phyloP scores from a whole-genome alignment of 2,113 vertebrate species.

The Gobiocypris rarus region DNA sequence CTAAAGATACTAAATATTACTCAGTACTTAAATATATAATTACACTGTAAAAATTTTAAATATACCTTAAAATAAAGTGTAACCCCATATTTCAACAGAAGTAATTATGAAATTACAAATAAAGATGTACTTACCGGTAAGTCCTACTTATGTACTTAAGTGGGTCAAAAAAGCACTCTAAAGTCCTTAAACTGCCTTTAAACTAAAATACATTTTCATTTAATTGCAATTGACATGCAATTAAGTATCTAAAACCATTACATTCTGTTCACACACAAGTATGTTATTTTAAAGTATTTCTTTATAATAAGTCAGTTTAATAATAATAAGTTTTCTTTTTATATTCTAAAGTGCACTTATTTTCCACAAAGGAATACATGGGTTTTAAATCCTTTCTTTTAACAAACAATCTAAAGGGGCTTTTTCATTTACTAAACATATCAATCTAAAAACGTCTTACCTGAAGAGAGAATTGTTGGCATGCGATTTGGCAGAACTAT shows the following conservation, averaged over 20 bases:
- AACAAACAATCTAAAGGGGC: not conserved
- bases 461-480: constrained; percentile 87
- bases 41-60: no score
- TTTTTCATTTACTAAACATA: not conserved
- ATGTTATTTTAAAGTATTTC: not conserved
- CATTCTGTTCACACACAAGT: not conserved
- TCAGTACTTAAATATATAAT: no score
- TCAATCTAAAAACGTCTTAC: constrained; percentile 71
- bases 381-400: not conserved
- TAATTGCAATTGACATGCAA: not conserved
- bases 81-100: no score
- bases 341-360: not conserved
- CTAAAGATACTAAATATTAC: no score
- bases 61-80: no score
- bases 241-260: not conserved
- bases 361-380: not conserved
- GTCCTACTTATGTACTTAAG: no score
- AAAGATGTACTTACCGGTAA: not conserved
- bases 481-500: constrained; percentile 63
- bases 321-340: not conserved
- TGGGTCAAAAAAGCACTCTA: not conserved
- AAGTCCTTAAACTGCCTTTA: not conserved
- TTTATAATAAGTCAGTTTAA: no score
- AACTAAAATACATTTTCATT: not conserved
- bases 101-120: not conserved